Evolutionary conservation across 2,888 invertebrate species (phyloP), one percentile per base, ranked within the genome.

Genomic region (Drosophila affinis): DNA sequence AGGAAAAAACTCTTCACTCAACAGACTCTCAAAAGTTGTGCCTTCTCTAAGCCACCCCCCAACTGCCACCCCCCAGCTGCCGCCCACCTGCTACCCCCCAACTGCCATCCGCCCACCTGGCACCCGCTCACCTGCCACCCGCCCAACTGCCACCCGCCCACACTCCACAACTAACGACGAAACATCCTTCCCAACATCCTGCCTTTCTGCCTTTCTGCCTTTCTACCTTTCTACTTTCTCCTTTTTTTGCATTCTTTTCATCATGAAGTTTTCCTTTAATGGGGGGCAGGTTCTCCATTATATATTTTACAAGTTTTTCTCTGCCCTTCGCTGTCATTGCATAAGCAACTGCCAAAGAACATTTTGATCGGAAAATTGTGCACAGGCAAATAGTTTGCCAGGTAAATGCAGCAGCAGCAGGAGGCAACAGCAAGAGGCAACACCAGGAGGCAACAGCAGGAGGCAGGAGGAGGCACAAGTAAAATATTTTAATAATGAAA

Each of bases 401-500:
- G 72, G 47, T 58, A 57, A 76, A 76, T 69, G 61, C 61, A 6
- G 39, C 39, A 6, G 39, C 39, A 39, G 14, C 34, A 34, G 24
- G 7, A 7, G 27, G 34, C 5, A 5, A 14, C 12, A 34, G 12
- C 4, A 14, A 6, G 39, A 6, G 39, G 34, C 3, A 6, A 6
- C 24, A 5, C 2, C 14, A 39, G 14, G 14, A 14, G 34, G 5
- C 34, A 39, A 2, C 14, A 39, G 5, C 14, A 14, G 34, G 14
- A 6, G 24, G 5, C 6, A 39, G 34, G 14, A 14, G 34, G 14
- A 14, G 14, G 39, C 6, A 39, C 14, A 62, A 48, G 62, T 69
- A 52, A 82, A 82, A 75, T 76, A 75, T 75, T 83, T 75, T 62
- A 75, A 72, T 79, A 81, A 75, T 77, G 74, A 76, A 79, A 69